A percentile compares a stretch with the other conserved stretches of the same genome.
Conservation (phyloP, 2,797 vertebrate genomes). For the Lepilemur septentrionalis region DNA sequence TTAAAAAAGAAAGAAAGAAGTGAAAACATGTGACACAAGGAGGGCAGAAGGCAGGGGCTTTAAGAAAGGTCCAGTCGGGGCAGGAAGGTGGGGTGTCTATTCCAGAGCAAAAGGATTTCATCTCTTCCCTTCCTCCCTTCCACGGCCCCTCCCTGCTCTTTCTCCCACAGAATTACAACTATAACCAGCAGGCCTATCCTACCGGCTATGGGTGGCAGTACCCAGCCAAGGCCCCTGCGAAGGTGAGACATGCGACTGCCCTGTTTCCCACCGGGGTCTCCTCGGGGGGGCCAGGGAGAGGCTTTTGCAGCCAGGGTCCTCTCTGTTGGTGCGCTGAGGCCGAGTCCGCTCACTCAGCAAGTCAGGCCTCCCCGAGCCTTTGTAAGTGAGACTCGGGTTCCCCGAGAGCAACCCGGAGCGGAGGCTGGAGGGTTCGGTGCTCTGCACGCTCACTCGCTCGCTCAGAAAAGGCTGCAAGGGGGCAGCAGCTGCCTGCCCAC, state of each 20-base stretch:
- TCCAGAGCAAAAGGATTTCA: not conserved
- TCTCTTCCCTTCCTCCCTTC: not conserved
- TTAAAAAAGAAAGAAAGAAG: not conserved
- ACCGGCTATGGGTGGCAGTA: not conserved
- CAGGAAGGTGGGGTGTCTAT: not conserved
- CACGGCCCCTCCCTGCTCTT: accelerated
- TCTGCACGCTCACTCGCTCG: too few relatives aligned
- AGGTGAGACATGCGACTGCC: conserved; percentile 49
- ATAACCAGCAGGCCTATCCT: conserved; percentile 43
- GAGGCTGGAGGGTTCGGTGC: not conserved
- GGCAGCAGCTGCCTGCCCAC: accelerated
- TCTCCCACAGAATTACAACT: conserved; percentile 27
- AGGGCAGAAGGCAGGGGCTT: not conserved
- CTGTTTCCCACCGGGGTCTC: too few relatives aligned
- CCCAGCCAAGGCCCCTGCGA: not conserved
- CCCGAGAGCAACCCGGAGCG: not conserved
- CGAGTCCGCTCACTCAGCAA: not conserved
- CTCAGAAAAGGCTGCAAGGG: not conserved
- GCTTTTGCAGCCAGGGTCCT: not conserved
- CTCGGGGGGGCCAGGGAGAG: accelerated
- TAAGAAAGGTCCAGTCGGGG: not conserved
- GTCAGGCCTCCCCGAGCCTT: not conserved
- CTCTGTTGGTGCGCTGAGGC: not conserved
- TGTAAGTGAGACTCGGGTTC: not conserved
- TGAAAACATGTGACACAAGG: accelerated